These are phyloP conservation scores for Eledona agricola DNA, from an alignment of 2,888 invertebrate species.

Conservation along the genomic window DNA sequence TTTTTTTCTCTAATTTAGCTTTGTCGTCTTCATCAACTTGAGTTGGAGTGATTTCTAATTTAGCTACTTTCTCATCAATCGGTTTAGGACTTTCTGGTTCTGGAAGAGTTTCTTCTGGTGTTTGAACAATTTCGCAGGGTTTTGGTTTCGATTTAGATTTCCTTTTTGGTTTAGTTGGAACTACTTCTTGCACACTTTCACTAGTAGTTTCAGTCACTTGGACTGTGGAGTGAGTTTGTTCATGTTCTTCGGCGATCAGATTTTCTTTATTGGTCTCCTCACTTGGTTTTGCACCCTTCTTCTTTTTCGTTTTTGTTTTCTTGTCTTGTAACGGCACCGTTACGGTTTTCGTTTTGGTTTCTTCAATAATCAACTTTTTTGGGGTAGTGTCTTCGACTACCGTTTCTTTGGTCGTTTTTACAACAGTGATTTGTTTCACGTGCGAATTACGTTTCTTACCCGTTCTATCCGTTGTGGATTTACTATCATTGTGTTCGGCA, in stretches of 20 bases:
- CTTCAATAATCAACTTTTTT: conserved; percentile 40
- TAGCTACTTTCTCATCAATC: background rate
- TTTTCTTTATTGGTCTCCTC: conserved; percentile 29
- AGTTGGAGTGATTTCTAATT: background rate
- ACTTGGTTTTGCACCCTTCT: conserved; percentile 40
- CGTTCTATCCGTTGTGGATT: conserved; percentile 19
- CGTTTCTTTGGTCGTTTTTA: conserved; percentile 44
- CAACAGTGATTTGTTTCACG: conserved; percentile 43
- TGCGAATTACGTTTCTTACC: conserved; percentile 41
- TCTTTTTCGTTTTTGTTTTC: conserved; percentile 42
- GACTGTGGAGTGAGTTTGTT: conserved; percentile 12
- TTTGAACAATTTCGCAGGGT: conserved; percentile 36
- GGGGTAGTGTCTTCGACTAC: conserved; percentile 50
- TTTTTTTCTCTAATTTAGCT: too few relatives aligned
- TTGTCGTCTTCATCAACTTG: background rate
- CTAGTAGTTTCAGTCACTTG: conserved; percentile 19
- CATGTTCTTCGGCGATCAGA: conserved; percentile 31
- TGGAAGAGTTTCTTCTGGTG: conserved; percentile 1
- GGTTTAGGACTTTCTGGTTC: background rate
- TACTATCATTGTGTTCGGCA: conserved; percentile 20
- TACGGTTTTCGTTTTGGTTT: conserved; percentile 48
- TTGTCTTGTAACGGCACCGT: conserved; percentile 49
- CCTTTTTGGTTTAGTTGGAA: conserved; percentile 40
- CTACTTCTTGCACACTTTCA: conserved; percentile 4
- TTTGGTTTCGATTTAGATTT: conserved; percentile 58